Conservation (phyloP, 1,140 invertebrate species). For the Yoshiicerus persimilis region DNA sequence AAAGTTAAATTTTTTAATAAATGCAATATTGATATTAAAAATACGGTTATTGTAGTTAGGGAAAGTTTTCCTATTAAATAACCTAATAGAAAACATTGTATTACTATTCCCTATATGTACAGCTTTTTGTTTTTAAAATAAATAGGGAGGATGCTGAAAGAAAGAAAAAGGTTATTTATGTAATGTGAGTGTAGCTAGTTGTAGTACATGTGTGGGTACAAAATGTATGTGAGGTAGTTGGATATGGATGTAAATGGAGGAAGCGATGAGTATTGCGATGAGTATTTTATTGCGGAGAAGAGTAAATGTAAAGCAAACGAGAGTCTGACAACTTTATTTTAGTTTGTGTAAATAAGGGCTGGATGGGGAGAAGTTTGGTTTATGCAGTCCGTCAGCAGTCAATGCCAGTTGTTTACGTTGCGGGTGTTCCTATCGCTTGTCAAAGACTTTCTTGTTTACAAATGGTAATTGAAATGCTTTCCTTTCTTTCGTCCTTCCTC, state of each 20-base stretch:
- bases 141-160: background rate
- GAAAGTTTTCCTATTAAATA: too few relatives aligned
- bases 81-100: too few relatives aligned
- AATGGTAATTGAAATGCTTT: conserved; percentile 4
- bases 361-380: background rate
- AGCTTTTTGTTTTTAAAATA: too few relatives aligned
- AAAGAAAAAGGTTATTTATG: background rate
- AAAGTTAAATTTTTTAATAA: too few relatives aligned
- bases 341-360: background rate
- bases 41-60: too few relatives aligned
- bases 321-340: conserved; percentile 7
- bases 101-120: too few relatives aligned
- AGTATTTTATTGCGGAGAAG: background rate
- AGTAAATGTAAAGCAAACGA: background rate
- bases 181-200: background rate
- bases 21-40: too few relatives aligned
- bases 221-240: background rate
- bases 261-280: background rate
- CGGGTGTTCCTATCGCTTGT: background rate
- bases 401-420: background rate
- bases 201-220: too few relatives aligned
- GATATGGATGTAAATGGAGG: background rate
- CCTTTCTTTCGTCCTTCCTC: background rate
- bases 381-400: background rate
- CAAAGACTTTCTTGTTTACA: background rate